phyloP scores from a whole-genome alignment of 2,113 vertebrate genomes.

The Psilopogon haemacephalus region DNA sequence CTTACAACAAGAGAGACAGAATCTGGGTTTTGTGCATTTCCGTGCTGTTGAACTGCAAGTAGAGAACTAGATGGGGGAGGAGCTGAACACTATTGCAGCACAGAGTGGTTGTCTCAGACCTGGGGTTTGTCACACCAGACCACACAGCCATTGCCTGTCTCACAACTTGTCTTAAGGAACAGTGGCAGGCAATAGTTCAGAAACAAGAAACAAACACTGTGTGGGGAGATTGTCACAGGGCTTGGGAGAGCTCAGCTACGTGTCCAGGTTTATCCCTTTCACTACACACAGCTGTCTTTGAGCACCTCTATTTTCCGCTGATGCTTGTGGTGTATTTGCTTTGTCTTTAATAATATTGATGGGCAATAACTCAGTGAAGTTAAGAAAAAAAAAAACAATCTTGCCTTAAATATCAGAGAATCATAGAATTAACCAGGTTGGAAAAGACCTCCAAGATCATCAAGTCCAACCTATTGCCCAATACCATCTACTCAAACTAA shows the following conservation, averaged over 20 bases:
- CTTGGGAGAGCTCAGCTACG: neutral
- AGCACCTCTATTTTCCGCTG: neutral
- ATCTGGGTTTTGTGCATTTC: neutral
- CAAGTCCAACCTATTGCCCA: too few relatives aligned
- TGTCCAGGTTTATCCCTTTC: neutral
- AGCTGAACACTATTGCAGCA: neutral
- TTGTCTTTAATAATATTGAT: neutral
- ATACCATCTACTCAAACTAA: too few relatives aligned
- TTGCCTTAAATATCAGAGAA: neutral
- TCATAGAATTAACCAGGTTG: too few relatives aligned
- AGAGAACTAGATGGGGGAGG: neutral
- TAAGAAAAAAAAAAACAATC: neutral
- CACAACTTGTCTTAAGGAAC: neutral
- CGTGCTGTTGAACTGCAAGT: neutral
- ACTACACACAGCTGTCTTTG: neutral
- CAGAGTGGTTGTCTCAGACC: neutral
- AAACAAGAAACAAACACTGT: neutral
- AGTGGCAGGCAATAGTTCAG: neutral
- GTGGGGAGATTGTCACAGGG: neutral
- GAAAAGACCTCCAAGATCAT: too few relatives aligned
- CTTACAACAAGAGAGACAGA: neutral
- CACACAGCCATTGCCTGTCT: neutral
- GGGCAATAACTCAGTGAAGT: neutral
- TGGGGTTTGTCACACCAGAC: neutral
- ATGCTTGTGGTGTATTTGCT: neutral